A percentile compares a stretch with the other conserved stretches of the same genome.
phyloP scores from a whole-genome alignment of 1,140 invertebrate genomes.

The Heliconius nattereri region DNA sequence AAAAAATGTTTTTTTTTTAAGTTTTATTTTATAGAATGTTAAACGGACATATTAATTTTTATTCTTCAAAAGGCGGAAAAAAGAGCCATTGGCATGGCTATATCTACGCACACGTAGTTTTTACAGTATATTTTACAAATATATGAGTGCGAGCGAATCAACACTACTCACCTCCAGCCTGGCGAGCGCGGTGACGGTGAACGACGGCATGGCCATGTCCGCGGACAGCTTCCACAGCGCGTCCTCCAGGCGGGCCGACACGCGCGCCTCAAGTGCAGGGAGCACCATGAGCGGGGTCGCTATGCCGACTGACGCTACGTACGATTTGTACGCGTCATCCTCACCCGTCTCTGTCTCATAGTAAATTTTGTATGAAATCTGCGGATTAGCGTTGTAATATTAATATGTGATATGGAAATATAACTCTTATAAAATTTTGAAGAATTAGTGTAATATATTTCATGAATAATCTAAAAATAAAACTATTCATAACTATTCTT shows the following conservation, averaged over 20 bases:
- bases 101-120: too few relatives aligned
- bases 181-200: conserved; percentile 66
- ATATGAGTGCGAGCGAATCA: neutral
- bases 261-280: conserved; percentile 63
- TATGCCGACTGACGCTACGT: conserved; percentile 60
- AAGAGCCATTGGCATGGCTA: too few relatives aligned
- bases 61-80: too few relatives aligned
- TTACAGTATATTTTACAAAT: neutral
- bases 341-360: conserved; percentile 72
- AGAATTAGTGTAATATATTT: too few relatives aligned
- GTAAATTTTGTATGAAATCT: conserved; percentile 73
- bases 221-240: conserved; percentile 71
- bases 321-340: conserved; percentile 69
- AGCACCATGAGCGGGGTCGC: conserved; percentile 67
- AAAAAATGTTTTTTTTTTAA: too few relatives aligned
- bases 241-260: conserved; percentile 65
- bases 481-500: too few relatives aligned
- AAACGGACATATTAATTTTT: too few relatives aligned
- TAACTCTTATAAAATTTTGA: too few relatives aligned
- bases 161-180: conserved; percentile 61
- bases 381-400: neutral
- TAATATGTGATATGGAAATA: too few relatives aligned
- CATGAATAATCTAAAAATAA: too few relatives aligned
- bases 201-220: conserved; percentile 73
- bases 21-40: too few relatives aligned